Evolutionary conservation across 1,140 invertebrate species (phyloP), one percentile per base, ranked within the genome.

Genomic region (Psix sp.): DNA sequence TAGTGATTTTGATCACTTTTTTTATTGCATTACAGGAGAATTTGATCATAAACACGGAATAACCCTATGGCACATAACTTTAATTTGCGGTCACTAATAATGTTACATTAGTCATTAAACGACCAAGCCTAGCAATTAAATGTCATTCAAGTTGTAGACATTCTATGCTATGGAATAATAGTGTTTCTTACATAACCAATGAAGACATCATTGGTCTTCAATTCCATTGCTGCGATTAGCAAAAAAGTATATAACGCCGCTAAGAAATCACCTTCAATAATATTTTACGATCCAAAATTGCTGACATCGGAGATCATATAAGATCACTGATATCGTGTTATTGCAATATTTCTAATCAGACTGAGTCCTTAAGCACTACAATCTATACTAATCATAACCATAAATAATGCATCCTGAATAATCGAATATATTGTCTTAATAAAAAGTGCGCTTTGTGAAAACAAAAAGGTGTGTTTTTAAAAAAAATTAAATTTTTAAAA

Each of bases 11-110:
- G n/a, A n/a, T n/a, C n/a, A n/a, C n/a, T n/a, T n/a, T n/a, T n/a
- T n/a, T n/a, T n/a, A n/a, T n/a, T n/a, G n/a, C n/a, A n/a, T n/a
- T n/a, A 49, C 36, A 56, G 49, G 49, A 39, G 54, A 63, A 43
- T 62, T 62, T 29, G 51, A 18, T 57, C 43, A 51, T 63, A 57
- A 71, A 63, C 51, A 57, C 56, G 57, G 48, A 62, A 57, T 51
- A 51, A 57, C 29, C 36, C 38, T 26, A 11, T 31, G 9, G 24
- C 2, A 31, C 51, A 38, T 36, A 43, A 33, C 31, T 71, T n/a
- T 43, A 49, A 62, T 56, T 35, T 24, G 31, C 35, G 15, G 10
- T 26, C 29, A 14, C 48, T 66, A 56, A 39, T 31, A 24, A n/a
- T n/a, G n/a, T 43, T 36, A 29, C 43, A 56, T 62, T 49, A 49